Base-by-base conservation (phyloP, 1,140 invertebrate species). In the Meteorus sp. region DNA sequence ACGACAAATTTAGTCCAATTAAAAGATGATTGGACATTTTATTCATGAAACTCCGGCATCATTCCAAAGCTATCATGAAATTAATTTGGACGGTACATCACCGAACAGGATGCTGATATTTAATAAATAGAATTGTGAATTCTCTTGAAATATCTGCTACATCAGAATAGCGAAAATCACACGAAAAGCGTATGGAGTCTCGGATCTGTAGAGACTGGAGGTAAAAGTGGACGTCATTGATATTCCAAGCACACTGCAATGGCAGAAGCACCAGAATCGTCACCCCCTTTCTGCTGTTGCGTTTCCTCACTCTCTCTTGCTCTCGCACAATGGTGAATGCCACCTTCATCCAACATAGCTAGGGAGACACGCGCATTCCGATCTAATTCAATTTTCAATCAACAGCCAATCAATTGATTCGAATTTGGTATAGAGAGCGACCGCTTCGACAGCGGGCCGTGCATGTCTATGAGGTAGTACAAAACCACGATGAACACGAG, bases 371-470 rank as follows among this genome's bases (percentile, higher is more conserved):
- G 75, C 78, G 73, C 79, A 81, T 81, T 80, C 76, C 75, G 71
- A 74, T 81, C 75, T 82, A 82, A 82, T 82, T 82, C 80, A 80
- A 82, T 82, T 82, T 82, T 76, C 80, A 82, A 82, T 82, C 81
- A 82, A 82, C 81, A 81, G 79, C 80, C 80, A 82, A 82, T 82
- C 80, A 82, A 82, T 82, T 80, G 80, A 80, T 81, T 80, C 75
- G 80, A 80, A 81, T 81, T 82, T 72, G 70, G 77, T 81, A 77
- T 79, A 78, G 75, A 75, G 73, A 76, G 62, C 68, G 70, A 69
- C 61, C 69, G 67, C 62, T 62, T 62, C 62, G 64, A 65, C 56
- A 69, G 68, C 69, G 61, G 63, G 64, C 64, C 70, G 60, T 75
- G 75, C 73, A 78, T 77, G 66, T 60, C 70, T 75, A 78, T 77